Percentiles rank a stretch among this genome's conserved stretches.
Conservation (phyloP, 2,797 vertebrate species). For the Enteromius argenteus region DNA sequence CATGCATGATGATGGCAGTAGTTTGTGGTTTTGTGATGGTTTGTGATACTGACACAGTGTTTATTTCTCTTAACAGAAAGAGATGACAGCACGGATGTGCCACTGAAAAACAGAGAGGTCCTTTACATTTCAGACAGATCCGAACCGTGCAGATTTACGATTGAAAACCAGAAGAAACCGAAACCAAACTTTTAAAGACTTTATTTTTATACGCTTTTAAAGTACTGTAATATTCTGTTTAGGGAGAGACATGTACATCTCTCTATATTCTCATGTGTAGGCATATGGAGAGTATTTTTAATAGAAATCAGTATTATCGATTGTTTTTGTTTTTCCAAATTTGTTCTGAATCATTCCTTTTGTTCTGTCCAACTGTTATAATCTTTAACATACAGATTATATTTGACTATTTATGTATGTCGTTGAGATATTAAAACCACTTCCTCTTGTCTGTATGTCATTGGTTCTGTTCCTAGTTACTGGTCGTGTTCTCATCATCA, state of each 20-base stretch:
- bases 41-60: slow-evolving; percentile 16
- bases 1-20: neutral
- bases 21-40: slow-evolving; percentile 11
- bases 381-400: slow-evolving; percentile 73
- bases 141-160: slow-evolving; percentile 67
- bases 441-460: slow-evolving; percentile 57
- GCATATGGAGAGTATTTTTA: slow-evolving; percentile 60
- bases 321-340: slow-evolving; percentile 70
- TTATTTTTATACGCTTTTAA: slow-evolving; percentile 84
- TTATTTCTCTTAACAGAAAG: slow-evolving; percentile 82
- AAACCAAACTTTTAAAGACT: slow-evolving; percentile 77
- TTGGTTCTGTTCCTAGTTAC: neutral
- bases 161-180: slow-evolving; percentile 64
- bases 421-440: slow-evolving; percentile 75
- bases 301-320: slow-evolving; percentile 78
- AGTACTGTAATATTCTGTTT: slow-evolving; percentile 84
- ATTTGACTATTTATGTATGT: slow-evolving; percentile 71
- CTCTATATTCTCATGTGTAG: slow-evolving; percentile 63
- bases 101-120: slow-evolving; percentile 79
- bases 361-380: slow-evolving; percentile 56
- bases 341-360: slow-evolving; percentile 77
- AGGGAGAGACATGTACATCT: slow-evolving; percentile 64
- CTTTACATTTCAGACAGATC: slow-evolving; percentile 43
- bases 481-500: neutral
- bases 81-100: slow-evolving; percentile 96